A percentile compares a stretch with the other conserved stretches of the same genome.
phyloP scores from a whole-genome alignment of 2,888 invertebrate species.

The Trypoxylon attenuatum region DNA sequence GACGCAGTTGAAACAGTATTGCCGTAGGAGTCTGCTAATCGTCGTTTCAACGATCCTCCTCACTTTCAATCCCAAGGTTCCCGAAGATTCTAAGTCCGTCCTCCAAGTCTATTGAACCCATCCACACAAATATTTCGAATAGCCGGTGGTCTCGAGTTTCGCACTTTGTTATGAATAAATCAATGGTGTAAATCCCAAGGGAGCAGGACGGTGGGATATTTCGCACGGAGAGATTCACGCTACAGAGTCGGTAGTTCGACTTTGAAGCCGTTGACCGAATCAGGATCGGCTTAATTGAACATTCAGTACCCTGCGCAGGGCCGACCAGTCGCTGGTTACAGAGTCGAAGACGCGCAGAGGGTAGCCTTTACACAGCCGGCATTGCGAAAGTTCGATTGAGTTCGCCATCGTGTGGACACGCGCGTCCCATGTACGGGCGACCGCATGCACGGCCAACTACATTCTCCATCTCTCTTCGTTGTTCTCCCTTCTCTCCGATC shows the following conservation, averaged over 20 bases:
- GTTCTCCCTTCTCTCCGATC: background rate
- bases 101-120: too few relatives aligned
- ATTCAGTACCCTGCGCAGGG: constrained; percentile 13
- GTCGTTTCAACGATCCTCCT: too few relatives aligned
- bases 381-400: constrained; percentile 31
- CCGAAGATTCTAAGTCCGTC: too few relatives aligned
- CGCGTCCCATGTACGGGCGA: constrained; percentile 6
- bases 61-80: too few relatives aligned
- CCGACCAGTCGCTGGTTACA: background rate
- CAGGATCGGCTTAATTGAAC: constrained; percentile 27
- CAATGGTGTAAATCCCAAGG: background rate
- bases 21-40: too few relatives aligned
- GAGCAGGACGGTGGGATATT: background rate
- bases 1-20: too few relatives aligned
- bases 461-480: too few relatives aligned
- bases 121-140: too few relatives aligned
- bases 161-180: too few relatives aligned
- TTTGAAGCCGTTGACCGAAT: constrained; percentile 16
- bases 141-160: too few relatives aligned
- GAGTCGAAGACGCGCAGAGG: background rate
- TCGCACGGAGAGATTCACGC: background rate
- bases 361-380: constrained; percentile 10
- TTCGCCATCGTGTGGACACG: constrained; percentile 10
- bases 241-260: constrained; percentile 2
- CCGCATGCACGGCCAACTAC: constrained; percentile 20